Percentiles rank a stretch among this genome's conserved stretches.
Conservation (phyloP, 2,113 vertebrate species). For the Thymallus thymallus region DNA sequence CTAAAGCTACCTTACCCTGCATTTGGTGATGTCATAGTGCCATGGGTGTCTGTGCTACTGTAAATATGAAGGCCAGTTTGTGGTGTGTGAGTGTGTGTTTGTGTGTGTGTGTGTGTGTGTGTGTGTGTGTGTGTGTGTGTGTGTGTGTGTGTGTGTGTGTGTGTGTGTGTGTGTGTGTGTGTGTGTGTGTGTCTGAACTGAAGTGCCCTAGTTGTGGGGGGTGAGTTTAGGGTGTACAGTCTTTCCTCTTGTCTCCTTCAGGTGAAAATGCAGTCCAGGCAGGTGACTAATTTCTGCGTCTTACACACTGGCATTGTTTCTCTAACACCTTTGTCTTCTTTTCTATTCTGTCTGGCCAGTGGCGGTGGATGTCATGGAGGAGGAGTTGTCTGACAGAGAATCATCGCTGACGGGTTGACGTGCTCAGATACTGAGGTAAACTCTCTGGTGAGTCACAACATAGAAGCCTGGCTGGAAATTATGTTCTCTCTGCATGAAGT, state of each 20-base stretch:
- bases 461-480: slow-evolving; percentile 6
- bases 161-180: background rate
- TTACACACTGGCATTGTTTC: slow-evolving; percentile 51
- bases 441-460: slow-evolving; percentile 49
- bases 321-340: slow-evolving; percentile 45
- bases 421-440: slow-evolving; percentile 48
- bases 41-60: background rate
- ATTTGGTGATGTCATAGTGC: slow-evolving; percentile 27
- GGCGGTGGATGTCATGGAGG: slow-evolving; percentile 47
- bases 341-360: slow-evolving; percentile 50
- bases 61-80: background rate
- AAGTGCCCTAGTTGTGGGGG: background rate
- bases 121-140: background rate
- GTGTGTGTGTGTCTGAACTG: slow-evolving; percentile 4
- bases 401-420: slow-evolving; percentile 45
- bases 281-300: slow-evolving; percentile 58
- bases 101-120: background rate
- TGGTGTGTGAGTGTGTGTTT: background rate
- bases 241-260: background rate
- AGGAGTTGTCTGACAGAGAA: slow-evolving; percentile 35
- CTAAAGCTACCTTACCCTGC: slow-evolving; percentile 19
- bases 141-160: background rate
- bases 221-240: slow-evolving; percentile 30
- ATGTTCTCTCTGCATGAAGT: background rate
- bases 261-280: background rate